Conservation (phyloP, 2,888 invertebrate genomes). For the Phortica okadai region DNA sequence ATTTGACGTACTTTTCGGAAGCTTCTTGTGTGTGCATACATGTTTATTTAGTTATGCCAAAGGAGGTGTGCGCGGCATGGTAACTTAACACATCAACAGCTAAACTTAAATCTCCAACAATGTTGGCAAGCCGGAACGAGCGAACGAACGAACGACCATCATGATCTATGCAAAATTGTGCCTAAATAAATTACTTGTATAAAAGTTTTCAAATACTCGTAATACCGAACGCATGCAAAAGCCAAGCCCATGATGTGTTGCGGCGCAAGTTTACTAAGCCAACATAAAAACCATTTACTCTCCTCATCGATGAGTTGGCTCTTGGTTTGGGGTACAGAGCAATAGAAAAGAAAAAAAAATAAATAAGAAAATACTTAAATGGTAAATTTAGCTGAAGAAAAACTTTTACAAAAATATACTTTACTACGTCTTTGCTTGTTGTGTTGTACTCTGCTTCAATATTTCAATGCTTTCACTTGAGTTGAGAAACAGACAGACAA, state of each 20-base stretch:
- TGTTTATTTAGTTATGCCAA: slow-evolving; percentile 39
- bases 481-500: no score
- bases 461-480: slow-evolving; percentile 21
- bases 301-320: slow-evolving; percentile 18
- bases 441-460: slow-evolving; percentile 42
- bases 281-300: slow-evolving; percentile 66
- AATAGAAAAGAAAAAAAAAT: slow-evolving; percentile 13
- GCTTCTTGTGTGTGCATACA: slow-evolving; percentile 67
- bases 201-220: slow-evolving; percentile 70
- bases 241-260: slow-evolving; percentile 54
- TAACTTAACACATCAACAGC: slow-evolving; percentile 36
- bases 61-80: background rate
- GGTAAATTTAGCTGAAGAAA: slow-evolving; percentile 17
- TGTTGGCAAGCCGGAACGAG: background rate
- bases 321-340: background rate
- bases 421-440: background rate
- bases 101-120: background rate
- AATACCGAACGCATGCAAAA: slow-evolving; percentile 55
- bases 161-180: slow-evolving; percentile 53
- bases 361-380: slow-evolving; percentile 27
- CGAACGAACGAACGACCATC: background rate
- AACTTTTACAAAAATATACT: slow-evolving; percentile 7
- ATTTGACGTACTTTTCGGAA: slow-evolving; percentile 67
- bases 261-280: slow-evolving; percentile 63
- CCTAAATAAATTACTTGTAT: slow-evolving; percentile 68